Conservation (phyloP, 1,140 invertebrate species). For the Diploscapter pachys region DNA sequence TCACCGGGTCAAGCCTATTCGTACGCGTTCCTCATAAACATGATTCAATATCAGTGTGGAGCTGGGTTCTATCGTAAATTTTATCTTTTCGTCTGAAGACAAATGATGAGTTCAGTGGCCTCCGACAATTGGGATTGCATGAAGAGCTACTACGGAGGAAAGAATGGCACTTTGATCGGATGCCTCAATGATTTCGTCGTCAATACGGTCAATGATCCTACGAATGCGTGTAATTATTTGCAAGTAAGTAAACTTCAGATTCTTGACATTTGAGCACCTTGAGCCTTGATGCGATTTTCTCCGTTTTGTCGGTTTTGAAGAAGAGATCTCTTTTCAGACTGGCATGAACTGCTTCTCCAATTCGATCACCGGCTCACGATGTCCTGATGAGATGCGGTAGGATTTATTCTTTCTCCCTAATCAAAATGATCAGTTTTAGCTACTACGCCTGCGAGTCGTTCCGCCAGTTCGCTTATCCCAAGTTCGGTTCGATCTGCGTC, state of each 20-base stretch:
- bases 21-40: slow-evolving; percentile 34
- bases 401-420: not conserved
- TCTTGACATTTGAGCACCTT: not conserved
- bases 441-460: slow-evolving; percentile 36
- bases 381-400: slow-evolving; percentile 2
- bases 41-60: slow-evolving; percentile 37
- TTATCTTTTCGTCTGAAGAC: not conserved
- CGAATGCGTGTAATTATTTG: not conserved
- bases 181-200: slow-evolving; percentile 24
- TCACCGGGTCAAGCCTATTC: slow-evolving; percentile 29
- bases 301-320: too few species aligned
- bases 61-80: slow-evolving; percentile 39
- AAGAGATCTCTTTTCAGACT: slow-evolving; percentile 12
- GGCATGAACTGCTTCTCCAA: slow-evolving; percentile 25
- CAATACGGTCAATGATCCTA: slow-evolving; percentile 26
- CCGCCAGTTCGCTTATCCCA: slow-evolving; percentile 24
- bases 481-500: too few species aligned
- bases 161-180: slow-evolving; percentile 34
- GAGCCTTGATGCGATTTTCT: too few species aligned
- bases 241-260: slow-evolving; percentile 15
- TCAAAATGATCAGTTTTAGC: slow-evolving; percentile 3
- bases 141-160: slow-evolving; percentile 31
- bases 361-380: slow-evolving; percentile 12
- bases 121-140: slow-evolving; percentile 36
- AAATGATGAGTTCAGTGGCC: slow-evolving; percentile 18